phyloP scores from a whole-genome alignment of 2,888 invertebrate species.

The Hyposoter didymator region DNA sequence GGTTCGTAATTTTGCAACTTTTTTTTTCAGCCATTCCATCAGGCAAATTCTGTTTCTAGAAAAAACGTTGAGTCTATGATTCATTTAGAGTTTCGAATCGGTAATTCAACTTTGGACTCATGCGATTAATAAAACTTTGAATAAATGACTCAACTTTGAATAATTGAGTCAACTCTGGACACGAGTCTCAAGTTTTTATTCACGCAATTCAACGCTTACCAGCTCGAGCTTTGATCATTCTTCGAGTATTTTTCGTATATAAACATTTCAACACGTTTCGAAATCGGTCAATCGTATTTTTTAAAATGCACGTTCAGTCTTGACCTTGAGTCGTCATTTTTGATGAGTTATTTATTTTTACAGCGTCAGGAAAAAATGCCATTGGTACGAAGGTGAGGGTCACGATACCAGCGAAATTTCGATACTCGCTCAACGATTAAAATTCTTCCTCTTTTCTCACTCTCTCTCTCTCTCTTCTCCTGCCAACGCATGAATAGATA shows the following conservation, averaged over 20 bases:
- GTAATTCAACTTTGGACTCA: background rate
- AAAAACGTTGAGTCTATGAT: background rate
- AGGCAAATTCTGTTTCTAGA: background rate
- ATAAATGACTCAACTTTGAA: background rate
- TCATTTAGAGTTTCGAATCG: background rate
- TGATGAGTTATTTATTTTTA: slow-evolving; percentile 8
- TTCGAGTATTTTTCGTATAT: background rate
- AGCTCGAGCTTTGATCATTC: background rate
- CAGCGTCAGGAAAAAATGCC: slow-evolving; percentile 4
- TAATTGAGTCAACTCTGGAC: background rate
- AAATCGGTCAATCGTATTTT: background rate
- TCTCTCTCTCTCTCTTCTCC: background rate
- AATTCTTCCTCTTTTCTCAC: background rate
- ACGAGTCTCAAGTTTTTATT: background rate
- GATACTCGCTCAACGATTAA: background rate
- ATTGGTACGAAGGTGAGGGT: slow-evolving; percentile 43
- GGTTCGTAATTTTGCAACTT: background rate
- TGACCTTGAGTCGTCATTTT: slow-evolving; percentile 8
- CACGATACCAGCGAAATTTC: slow-evolving; percentile 27
- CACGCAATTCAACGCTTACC: background rate
- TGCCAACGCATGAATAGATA: background rate
- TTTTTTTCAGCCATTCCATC: background rate
- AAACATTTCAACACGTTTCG: background rate
- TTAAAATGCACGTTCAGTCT: background rate
- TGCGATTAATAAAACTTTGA: background rate